Conservation (phyloP, 1,140 invertebrate species). For the Mya arenaria region DNA sequence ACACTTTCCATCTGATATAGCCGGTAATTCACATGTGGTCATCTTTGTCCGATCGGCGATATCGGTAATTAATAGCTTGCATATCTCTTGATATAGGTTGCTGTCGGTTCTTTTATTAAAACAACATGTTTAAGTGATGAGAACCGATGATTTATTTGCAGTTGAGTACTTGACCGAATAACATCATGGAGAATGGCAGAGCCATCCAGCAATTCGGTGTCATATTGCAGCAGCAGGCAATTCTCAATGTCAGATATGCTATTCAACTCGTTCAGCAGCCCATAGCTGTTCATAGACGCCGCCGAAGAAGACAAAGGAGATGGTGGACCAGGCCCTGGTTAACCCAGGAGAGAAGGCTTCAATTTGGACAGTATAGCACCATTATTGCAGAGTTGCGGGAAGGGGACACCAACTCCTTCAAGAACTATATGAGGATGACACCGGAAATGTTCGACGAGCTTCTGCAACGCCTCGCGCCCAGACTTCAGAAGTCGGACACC, state of each 20-base stretch:
- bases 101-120: background rate
- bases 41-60: conserved; percentile 4
- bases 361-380: conserved; percentile 20
- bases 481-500: conserved; percentile 17
- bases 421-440: conserved; percentile 56
- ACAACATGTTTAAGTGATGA: conserved; percentile 20
- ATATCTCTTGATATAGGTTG: no score
- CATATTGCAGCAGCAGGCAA: conserved; percentile 42
- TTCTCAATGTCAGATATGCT: conserved; percentile 9
- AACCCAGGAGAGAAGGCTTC: no score
- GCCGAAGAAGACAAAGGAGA: conserved; percentile 26
- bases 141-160: background rate
- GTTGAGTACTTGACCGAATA: conserved; percentile 20
- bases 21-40: conserved; percentile 3
- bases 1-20: conserved; percentile 34
- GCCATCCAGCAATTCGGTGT: conserved; percentile 32
- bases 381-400: conserved; percentile 39
- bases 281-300: conserved; percentile 31
- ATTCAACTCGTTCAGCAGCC: conserved; percentile 31
- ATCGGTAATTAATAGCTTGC: background rate
- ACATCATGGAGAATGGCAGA: background rate
- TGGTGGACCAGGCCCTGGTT: conserved; percentile 15
- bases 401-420: conserved; percentile 49
- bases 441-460: conserved; percentile 57
- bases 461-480: conserved; percentile 5